Conservation (phyloP, 35 echinoderm and acorn worm genomes). For the Patiria miniata region DNA sequence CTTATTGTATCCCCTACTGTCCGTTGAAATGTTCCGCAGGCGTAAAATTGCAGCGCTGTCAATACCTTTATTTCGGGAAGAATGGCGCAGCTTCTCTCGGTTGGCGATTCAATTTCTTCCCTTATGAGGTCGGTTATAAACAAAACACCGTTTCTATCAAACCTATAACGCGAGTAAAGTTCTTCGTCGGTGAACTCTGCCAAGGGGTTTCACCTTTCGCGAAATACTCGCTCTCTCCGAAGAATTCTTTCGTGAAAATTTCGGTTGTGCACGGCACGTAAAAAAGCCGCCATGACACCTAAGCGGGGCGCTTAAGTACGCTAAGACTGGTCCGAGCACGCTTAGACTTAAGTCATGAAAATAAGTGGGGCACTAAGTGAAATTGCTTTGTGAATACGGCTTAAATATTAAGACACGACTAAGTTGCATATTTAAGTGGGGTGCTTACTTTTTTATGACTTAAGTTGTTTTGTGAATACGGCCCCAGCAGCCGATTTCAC, state of each 20-base stretch:
- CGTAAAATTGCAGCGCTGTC: slow-evolving; percentile 14
- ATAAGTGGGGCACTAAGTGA: background rate
- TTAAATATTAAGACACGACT: background rate
- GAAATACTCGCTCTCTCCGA: slow-evolving; percentile 23
- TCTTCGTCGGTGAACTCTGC: background rate
- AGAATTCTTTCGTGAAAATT: background rate
- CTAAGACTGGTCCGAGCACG: slow-evolving; percentile 1
- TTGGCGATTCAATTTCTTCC: background rate
- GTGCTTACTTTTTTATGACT: too few species aligned
- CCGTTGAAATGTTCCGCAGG: background rate
- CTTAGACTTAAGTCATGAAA: slow-evolving; percentile 13
- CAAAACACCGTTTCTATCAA: background rate
- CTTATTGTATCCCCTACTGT: background rate
- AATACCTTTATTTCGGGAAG: background rate
- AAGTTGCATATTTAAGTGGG: background rate
- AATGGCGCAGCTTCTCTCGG: background rate
- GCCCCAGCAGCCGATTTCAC: too few species aligned
- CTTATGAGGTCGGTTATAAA: background rate
- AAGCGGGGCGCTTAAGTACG: background rate
- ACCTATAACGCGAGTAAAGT: background rate
- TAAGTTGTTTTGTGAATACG: too few species aligned
- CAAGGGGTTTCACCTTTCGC: background rate
- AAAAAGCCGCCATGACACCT: slow-evolving; percentile 2
- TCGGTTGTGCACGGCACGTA: background rate
- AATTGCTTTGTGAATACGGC: slow-evolving; percentile 21